Percentiles rank a stretch among this genome's conserved stretches.
Conservation (phyloP, 2,888 invertebrate genomes). For the Melinopterus prodromus region DNA sequence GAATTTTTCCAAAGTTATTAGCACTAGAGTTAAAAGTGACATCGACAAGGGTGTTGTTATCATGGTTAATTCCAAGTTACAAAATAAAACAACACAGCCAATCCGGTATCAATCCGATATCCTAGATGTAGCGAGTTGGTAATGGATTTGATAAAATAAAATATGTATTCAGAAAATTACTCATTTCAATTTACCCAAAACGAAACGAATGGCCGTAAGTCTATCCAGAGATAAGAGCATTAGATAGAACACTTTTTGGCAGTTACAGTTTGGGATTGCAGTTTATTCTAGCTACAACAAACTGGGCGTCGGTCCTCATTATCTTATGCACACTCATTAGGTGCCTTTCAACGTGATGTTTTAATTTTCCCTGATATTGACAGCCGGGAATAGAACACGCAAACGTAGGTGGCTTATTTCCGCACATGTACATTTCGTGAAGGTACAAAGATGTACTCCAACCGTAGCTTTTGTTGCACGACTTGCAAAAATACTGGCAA, state of each 20-base stretch:
- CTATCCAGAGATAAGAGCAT: neutral
- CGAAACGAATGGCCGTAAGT: neutral
- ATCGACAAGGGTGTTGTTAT: no score
- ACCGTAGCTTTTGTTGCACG: neutral
- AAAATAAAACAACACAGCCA: no score
- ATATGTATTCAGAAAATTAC: no score
- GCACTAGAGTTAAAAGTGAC: no score
- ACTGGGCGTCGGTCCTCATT: neutral
- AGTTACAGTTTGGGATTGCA: neutral
- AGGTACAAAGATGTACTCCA: neutral
- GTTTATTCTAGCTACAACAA: neutral
- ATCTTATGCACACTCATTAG: constrained; percentile 32
- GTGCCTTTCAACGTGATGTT: constrained; percentile 42
- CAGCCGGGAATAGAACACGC: constrained; percentile 36
- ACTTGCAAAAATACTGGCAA: neutral
- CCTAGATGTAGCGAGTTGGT: no score
- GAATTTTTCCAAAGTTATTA: no score
- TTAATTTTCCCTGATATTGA: constrained; percentile 43
- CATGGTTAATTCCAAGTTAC: no score
- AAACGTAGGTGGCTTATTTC: neutral
- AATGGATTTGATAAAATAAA: no score
- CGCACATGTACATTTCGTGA: neutral
- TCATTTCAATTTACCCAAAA: neutral
- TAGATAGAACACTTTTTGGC: neutral
- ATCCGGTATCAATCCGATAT: no score